Conservation (phyloP, 2,113 vertebrate genomes). For the Arvicanthis niloticus region DNA sequence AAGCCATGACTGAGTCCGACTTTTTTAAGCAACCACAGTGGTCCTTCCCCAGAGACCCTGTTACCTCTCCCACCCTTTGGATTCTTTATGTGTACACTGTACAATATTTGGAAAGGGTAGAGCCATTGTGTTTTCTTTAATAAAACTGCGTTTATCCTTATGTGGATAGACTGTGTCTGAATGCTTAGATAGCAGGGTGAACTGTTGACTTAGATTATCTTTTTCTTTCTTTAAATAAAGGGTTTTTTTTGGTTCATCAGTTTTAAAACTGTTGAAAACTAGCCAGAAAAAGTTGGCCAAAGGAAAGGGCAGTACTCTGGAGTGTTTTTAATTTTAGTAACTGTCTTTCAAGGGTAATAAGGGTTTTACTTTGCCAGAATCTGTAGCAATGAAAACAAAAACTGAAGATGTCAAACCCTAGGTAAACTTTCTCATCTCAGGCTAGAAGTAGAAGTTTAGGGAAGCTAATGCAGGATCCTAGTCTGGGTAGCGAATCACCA, state of each 20-base stretch:
- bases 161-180: slow-evolving; percentile 72
- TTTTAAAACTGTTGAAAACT: slow-evolving; percentile 67
- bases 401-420: slow-evolving; percentile 20
- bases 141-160: slow-evolving; percentile 80
- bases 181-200: slow-evolving; percentile 69
- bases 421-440: background rate
- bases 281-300: slow-evolving; percentile 58
- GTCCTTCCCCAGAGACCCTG: background rate
- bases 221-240: slow-evolving; percentile 75
- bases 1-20: background rate
- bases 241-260: slow-evolving; percentile 59
- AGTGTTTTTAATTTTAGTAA: slow-evolving; percentile 45
- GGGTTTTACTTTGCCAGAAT: slow-evolving; percentile 17
- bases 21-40: background rate
- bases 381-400: background rate
- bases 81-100: slow-evolving; percentile 48
- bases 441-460: background rate
- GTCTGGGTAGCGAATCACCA: no score
- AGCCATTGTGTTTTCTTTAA: slow-evolving; percentile 79
- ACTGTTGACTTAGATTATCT: slow-evolving; percentile 68
- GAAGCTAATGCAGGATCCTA: background rate
- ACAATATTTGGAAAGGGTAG: slow-evolving; percentile 69
- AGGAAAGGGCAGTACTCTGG: background rate
- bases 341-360: slow-evolving; percentile 14
- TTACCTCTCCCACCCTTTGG: background rate